Conservation (phyloP, 2,113 vertebrate species). For the Xiphophorus hellerii region DNA sequence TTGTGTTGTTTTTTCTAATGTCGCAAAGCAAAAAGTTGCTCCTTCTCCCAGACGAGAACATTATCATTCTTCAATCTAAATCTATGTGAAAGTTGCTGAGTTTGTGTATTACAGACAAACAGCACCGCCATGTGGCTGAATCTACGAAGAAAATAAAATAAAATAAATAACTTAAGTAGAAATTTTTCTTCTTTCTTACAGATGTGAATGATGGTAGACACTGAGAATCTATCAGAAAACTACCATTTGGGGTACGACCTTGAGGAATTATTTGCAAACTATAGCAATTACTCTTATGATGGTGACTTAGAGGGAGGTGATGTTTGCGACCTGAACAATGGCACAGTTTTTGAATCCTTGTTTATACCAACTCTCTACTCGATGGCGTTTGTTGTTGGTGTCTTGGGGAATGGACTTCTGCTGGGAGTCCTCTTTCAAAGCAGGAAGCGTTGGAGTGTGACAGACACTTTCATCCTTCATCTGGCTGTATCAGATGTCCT, state of each 20-base stretch:
- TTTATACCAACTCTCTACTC: constrained; percentile 83
- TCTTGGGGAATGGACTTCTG: constrained; percentile 84
- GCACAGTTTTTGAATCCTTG: constrained; percentile 69
- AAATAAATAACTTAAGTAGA: background rate
- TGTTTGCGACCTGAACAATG: constrained; percentile 59
- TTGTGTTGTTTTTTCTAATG: too few species aligned
- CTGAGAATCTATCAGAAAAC: fast-evolving
- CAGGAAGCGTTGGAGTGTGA: constrained; percentile 77
- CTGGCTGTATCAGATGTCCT: constrained; percentile 83
- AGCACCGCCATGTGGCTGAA: constrained; percentile 29
- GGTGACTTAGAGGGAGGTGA: background rate
- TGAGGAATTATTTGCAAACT: background rate
- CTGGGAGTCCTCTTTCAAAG: constrained; percentile 78
- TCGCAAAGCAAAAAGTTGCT: background rate
- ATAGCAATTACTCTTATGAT: fast-evolving
- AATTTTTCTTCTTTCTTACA: background rate
- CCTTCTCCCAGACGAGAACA: background rate
- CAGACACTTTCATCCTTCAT: constrained; percentile 88
- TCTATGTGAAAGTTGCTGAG: background rate
- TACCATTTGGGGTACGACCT: fast-evolving
- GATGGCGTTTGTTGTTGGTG: constrained; percentile 80
- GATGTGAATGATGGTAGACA: background rate
- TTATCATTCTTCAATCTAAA: background rate
- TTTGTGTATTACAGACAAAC: background rate
- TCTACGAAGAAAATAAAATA: background rate